phyloP scores from a whole-genome alignment of 2,888 invertebrate genomes.

The Orthosia gothica region DNA sequence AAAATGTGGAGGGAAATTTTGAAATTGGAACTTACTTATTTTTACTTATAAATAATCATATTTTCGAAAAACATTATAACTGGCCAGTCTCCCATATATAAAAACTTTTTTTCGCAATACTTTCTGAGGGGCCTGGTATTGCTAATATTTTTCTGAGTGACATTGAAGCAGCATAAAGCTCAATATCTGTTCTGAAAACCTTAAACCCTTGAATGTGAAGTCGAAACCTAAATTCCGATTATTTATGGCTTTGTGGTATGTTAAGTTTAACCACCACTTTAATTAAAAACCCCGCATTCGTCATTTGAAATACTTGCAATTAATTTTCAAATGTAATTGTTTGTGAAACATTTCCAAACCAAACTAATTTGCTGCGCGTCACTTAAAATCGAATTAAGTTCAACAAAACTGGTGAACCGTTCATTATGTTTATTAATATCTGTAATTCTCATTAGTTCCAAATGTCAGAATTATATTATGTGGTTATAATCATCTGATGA shows the following conservation, averaged over 20 bases:
- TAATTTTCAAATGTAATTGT: not conserved
- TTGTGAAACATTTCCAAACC: not conserved
- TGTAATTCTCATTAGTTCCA: not conserved
- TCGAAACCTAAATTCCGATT: not conserved
- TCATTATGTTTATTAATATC: not conserved
- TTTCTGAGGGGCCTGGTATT: no score
- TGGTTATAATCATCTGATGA: not conserved
- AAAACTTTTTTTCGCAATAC: no score
- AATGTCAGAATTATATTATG: not conserved
- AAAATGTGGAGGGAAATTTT: no score
- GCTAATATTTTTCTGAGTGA: no score
- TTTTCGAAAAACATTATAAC: no score
- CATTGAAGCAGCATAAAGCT: not conserved
- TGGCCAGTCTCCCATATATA: no score
- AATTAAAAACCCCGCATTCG: conserved; percentile 7
- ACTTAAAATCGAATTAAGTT: not conserved
- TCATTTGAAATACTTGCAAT: conserved; percentile 12
- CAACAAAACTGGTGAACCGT: conserved; percentile 4
- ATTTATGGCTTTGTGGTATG: not conserved
- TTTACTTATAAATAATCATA: no score
- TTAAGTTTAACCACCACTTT: not conserved
- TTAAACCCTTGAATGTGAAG: not conserved
- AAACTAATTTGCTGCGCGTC: not conserved
- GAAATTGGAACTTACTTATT: no score
- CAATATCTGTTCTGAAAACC: no score